A percentile compares a stretch with the other conserved stretches of the same genome.
These are phyloP conservation scores for Pelecanus crispus DNA, from an alignment of 2,113 vertebrate species.

Conservation along the genomic window DNA sequence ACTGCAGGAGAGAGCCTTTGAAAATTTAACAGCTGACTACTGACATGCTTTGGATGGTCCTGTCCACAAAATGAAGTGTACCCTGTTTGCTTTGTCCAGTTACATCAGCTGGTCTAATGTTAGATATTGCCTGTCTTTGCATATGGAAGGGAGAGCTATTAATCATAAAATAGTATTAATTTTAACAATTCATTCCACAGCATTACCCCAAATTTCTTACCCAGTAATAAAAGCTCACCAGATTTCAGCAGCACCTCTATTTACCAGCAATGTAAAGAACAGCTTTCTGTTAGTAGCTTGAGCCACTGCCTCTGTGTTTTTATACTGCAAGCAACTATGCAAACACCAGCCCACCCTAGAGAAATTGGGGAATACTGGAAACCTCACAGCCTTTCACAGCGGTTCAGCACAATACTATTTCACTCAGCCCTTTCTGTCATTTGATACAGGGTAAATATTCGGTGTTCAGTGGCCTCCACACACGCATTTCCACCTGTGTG, in stretches of 20 bases:
- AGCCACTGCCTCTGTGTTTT: not conserved
- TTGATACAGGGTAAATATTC: slow-evolving; percentile 60
- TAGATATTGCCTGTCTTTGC: not conserved
- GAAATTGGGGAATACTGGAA: slow-evolving; percentile 6
- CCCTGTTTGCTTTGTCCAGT: not conserved
- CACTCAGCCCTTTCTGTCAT: slow-evolving; percentile 35
- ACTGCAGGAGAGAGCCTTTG: not conserved
- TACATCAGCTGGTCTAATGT: not conserved
- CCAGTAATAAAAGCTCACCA: not conserved
- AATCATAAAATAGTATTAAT: not conserved
- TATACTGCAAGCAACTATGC: not conserved
- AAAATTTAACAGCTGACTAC: not conserved
- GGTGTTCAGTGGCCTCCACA: not conserved
- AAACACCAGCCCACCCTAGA: slow-evolving; percentile 51
- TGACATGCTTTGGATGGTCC: not conserved
- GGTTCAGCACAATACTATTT: slow-evolving; percentile 16
- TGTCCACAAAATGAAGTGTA: not conserved
- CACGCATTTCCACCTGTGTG: slow-evolving; percentile 62
- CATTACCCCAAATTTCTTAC: not conserved
- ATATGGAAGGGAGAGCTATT: not conserved
- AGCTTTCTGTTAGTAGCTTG: not conserved
- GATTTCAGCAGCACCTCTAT: not conserved
- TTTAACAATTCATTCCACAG: not conserved
- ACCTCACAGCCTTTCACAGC: slow-evolving; percentile 2
- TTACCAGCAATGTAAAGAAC: not conserved